Percentiles rank a stretch among this genome's conserved stretches.
Conservation (phyloP, 2,113 vertebrate genomes). For the Nesogale talazaci region DNA sequence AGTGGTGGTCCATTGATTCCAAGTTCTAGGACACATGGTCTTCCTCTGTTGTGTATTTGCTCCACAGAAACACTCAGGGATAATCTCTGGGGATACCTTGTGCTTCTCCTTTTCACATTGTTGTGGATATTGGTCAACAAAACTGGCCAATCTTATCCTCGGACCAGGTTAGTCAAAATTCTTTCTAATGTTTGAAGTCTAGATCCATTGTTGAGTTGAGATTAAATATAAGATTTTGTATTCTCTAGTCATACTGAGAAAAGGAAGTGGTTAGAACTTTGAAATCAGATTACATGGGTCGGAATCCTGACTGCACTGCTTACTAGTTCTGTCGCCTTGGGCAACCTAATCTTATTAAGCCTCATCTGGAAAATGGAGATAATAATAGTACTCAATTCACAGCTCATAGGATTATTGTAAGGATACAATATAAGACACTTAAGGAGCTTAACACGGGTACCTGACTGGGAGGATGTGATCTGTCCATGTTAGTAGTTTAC, state of each 20-base stretch:
- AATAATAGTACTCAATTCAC: constrained; percentile 50
- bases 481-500: constrained; percentile 32
- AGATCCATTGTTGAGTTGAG: constrained; percentile 40
- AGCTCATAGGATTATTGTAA: constrained; percentile 46
- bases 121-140: neutral
- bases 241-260: neutral
- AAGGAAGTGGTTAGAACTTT: constrained; percentile 38
- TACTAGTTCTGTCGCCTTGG: neutral
- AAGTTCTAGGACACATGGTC: neutral
- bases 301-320: constrained; percentile 35
- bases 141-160: neutral
- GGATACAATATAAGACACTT: constrained; percentile 60
- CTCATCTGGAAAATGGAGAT: constrained; percentile 68
- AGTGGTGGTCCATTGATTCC: neutral
- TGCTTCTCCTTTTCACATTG: neutral
- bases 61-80: neutral
- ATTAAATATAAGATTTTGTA: neutral
- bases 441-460: constrained; percentile 58
- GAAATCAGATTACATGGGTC: constrained; percentile 29
- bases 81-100: neutral
- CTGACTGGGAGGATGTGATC: constrained; percentile 44
- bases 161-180: constrained; percentile 51
- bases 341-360: constrained; percentile 54
- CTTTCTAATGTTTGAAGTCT: constrained; percentile 28
- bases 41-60: neutral